Conservation (phyloP, 2,113 vertebrate species). For the Turdus rufiventris region DNA sequence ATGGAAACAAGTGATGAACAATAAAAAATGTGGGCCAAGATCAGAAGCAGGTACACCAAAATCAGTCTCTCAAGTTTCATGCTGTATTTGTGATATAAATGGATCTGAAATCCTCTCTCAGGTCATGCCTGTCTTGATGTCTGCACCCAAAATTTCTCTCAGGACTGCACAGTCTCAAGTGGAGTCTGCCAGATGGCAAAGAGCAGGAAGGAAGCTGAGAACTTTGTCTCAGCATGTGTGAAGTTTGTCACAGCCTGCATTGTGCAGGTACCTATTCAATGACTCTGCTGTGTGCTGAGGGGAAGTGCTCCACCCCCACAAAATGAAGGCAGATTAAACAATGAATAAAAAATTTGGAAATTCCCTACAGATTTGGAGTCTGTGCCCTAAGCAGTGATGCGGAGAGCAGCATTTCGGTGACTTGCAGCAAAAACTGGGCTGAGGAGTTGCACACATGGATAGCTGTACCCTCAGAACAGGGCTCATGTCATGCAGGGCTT, state of each 20-base stretch:
- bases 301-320: background rate
- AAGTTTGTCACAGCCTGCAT: conserved; percentile 43
- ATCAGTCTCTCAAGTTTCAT: background rate
- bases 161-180: background rate
- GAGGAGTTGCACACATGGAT: rapidly evolving
- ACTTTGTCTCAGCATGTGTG: conserved; percentile 3
- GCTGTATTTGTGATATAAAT: background rate
- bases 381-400: background rate
- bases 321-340: background rate
- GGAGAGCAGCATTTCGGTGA: background rate
- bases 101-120: background rate
- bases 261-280: background rate
- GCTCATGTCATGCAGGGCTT: background rate
- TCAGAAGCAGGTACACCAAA: background rate
- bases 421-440: background rate
- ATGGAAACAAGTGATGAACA: background rate
- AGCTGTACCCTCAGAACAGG: background rate
- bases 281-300: background rate
- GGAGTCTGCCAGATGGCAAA: background rate
- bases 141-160: background rate
- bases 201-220: background rate
- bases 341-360: background rate
- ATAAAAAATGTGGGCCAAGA: background rate
- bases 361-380: background rate
- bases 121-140: background rate